Conservation (phyloP, 2,888 invertebrate genomes). For the Thysanoteuthis rhombus region DNA sequence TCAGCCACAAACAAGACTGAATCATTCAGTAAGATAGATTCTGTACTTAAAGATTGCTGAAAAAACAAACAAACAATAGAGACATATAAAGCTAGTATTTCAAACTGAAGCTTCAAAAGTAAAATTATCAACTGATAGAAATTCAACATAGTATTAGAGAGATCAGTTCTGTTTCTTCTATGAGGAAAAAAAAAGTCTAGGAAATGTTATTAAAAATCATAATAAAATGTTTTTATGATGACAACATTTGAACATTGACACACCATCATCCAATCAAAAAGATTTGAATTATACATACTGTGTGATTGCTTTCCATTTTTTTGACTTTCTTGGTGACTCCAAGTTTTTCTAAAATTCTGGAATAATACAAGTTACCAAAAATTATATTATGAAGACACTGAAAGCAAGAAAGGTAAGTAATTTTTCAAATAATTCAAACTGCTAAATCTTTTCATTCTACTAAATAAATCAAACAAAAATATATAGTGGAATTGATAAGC, state of each 20-base stretch:
- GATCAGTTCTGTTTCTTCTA: no score
- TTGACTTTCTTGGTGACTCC: neutral
- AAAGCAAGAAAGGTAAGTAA: no score
- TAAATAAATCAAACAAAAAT: neutral
- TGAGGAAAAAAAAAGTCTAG: neutral
- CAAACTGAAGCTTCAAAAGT: no score
- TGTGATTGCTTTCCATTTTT: neutral
- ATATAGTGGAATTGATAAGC: neutral
- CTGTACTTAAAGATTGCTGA: neutral
- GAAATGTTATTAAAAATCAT: neutral
- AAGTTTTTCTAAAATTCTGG: neutral
- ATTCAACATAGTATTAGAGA: no score
- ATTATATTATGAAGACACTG: neutral
- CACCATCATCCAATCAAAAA: neutral
- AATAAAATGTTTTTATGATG: neutral
- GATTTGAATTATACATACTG: neutral
- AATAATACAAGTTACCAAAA: neutral
- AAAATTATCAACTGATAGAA: no score
- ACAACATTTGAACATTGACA: neutral
- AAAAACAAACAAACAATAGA: neutral
- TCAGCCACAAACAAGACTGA: conserved; percentile 22
- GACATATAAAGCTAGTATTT: neutral
- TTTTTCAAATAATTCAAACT: neutral
- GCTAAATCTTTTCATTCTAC: neutral
- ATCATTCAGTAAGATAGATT: neutral